A percentile compares a stretch with the other conserved stretches of the same genome.
Conservation (phyloP, 2,113 vertebrate species). For the Heterocephalus glaber region DNA sequence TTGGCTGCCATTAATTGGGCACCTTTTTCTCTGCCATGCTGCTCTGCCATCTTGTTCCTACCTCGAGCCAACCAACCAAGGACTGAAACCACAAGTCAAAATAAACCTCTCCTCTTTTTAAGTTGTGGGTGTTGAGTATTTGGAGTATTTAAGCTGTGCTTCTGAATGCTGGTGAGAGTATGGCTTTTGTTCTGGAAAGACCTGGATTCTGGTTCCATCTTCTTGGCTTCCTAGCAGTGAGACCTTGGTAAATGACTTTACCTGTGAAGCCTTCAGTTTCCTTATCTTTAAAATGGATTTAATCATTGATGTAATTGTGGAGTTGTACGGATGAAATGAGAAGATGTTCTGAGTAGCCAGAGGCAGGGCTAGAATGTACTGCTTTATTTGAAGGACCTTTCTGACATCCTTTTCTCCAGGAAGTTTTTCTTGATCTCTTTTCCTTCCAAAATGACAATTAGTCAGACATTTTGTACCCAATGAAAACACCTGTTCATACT, state of each 20-base stretch:
- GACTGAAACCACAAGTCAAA: not conserved
- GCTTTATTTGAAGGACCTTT: not conserved
- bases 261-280: not conserved
- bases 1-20: not conserved
- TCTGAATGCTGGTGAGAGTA: not conserved
- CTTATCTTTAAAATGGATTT: not conserved
- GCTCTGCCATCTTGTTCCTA: not conserved
- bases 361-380: not conserved
- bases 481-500: not conserved
- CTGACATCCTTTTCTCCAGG: not conserved
- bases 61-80: not conserved
- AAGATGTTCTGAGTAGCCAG: not conserved
- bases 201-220: not conserved
- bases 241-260: not conserved
- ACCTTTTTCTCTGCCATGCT: not conserved
- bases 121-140: not conserved
- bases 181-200: not conserved
- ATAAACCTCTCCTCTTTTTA: not conserved
- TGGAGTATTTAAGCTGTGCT: not conserved
- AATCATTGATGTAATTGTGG: not conserved
- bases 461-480: not conserved
- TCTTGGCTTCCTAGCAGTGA: not conserved
- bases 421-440: conserved; percentile 14
- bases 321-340: not conserved
- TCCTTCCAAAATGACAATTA: not conserved